These are phyloP conservation scores for Andrena flavipes DNA, from an alignment of 2,888 invertebrate genomes.

Conservation along the genomic window DNA sequence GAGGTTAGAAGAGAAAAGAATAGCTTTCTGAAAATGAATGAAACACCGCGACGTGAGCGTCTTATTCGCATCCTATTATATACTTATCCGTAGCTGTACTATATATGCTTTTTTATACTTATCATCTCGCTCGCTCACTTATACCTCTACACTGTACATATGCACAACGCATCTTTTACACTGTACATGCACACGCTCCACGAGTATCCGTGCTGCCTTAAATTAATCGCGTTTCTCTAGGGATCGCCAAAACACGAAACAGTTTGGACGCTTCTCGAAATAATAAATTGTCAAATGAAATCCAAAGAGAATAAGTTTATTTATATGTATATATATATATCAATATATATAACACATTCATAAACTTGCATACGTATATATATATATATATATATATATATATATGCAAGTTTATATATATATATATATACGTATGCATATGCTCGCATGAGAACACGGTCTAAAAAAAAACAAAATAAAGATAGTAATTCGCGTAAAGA, in stretches of 20 bases:
- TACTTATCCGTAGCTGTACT: conserved; percentile 81
- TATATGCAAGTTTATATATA: no score
- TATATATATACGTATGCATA: not conserved
- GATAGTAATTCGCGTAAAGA: conserved; percentile 1
- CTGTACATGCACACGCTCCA: conserved; percentile 83
- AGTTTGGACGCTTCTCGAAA: conserved; percentile 12
- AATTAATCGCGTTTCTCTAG: conserved; percentile 68
- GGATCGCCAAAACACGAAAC: conserved; percentile 62
- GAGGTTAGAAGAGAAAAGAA: not conserved
- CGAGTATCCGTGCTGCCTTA: conserved; percentile 81
- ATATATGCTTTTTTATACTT: conserved; percentile 77
- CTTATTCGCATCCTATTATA: conserved; percentile 75
- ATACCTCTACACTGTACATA: conserved; percentile 84
- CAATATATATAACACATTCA: no score
- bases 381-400: no score
- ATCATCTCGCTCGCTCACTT: conserved; percentile 74
- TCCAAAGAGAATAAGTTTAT: not conserved
- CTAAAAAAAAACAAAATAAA: not conserved
- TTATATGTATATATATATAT: no score
- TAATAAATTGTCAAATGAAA: not conserved
- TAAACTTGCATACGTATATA: no score
- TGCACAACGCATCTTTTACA: conserved; percentile 85
- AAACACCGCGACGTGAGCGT: conserved; percentile 69
- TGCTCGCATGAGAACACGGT: not conserved
- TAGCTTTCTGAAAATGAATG: conserved; percentile 49